Evolutionary conservation across 1,140 invertebrate genomes (phyloP).

Genomic region (Leptinotarsa lineolata): DNA sequence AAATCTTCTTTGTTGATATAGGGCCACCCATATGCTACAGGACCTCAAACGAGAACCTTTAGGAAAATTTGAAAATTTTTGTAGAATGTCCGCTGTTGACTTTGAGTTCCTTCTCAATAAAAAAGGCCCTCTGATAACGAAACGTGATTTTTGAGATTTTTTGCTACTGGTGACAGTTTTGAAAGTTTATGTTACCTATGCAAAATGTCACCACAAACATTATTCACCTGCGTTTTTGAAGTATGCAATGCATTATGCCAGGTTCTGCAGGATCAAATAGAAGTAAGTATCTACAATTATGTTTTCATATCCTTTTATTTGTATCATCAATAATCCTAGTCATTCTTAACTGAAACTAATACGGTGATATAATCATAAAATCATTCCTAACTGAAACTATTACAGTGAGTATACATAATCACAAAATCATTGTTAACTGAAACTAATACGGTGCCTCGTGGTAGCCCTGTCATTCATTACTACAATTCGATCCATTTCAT

Average conservation of each 20-base stretch:
- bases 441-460: neutral
- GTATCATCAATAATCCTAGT: neutral
- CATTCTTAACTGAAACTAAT: conserved; percentile 1
- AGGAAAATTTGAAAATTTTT: conserved; percentile 37
- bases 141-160: conserved; percentile 45
- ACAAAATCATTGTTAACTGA: too few species aligned
- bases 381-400: neutral
- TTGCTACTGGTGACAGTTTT: conserved; percentile 45
- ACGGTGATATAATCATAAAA: neutral
- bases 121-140: conserved; percentile 39
- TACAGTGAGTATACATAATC: too few species aligned
- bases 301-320: neutral
- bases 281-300: conserved; percentile 15
- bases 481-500: too few species aligned
- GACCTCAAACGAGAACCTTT: conserved; percentile 39
- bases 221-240: conserved; percentile 31
- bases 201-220: conserved; percentile 49
- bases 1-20: conserved; percentile 37
- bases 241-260: conserved; percentile 22
- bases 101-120: conserved; percentile 33
- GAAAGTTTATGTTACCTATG: conserved; percentile 47
- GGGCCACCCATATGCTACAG: conserved; percentile 26
- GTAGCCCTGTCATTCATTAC: neutral
- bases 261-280: conserved; percentile 13
- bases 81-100: conserved; percentile 1